Evolutionary conservation across 2,797 vertebrate species (phyloP), one percentile per base, ranked within the genome.

Genomic region (Cyprinella venusta): DNA sequence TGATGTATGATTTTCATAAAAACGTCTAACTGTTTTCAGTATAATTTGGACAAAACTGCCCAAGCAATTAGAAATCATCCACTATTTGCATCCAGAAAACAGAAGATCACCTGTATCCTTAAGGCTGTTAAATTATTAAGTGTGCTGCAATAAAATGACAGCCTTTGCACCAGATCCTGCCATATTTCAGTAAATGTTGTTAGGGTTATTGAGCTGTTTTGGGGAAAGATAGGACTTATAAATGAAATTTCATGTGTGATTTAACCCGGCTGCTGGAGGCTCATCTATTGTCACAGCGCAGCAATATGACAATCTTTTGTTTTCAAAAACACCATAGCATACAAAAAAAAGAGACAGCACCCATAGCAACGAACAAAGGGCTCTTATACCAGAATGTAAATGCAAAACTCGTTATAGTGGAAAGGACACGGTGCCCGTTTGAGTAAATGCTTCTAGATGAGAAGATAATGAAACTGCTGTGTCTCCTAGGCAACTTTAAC

Each of bases 241-340:
- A 56, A 45, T 77, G 74, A 61, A 83, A 82, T 85, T 81, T 75
- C 69, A 82, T 70, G 76, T 86, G 80, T 56, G 61, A 83, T 80
- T 86, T 80, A 86, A 76, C 76, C 54, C 2, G 26, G 26, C 40
- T 19, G 33, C 50, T 15, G 61, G 56, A 52, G 61, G 54, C 48
- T 24, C 76, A 48, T 80, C 54, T 8, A 76, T 69, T 80, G 79
- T 42, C 40, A 38, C n/a, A 26, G 24, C 1, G 18, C 26, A 71
- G 40, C 40, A 69, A 56, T 12, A 71, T 36, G 24, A 80, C 42
- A 42, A 8, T 26, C 24, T 56, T 79, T 79, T 42, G 48, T 56
- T 63, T 70, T n/a, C 52, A 48, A 33, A 4, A 48, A 24, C 18
- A 40, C 64, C 5, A 45, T 16, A n/a, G 21, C 9, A 63, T 26